Evolutionary conservation across 2,113 vertebrate species (phyloP).

Genomic region (Ahaetulla prasina): DNA sequence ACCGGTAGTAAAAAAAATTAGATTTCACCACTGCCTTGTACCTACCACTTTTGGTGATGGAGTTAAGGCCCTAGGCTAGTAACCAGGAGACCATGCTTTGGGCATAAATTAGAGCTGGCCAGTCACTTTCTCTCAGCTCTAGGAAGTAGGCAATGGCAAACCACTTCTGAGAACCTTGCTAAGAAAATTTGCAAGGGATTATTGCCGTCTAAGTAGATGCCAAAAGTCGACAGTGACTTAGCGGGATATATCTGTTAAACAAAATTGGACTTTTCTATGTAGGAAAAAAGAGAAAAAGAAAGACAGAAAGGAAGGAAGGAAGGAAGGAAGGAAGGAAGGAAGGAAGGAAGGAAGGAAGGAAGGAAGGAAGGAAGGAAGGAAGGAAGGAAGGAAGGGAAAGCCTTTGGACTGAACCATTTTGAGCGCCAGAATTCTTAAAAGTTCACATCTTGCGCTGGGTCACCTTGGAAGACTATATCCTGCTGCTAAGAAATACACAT

Average conservation of each 20-base stretch:
- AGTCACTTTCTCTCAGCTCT: neutral
- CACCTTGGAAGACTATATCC: neutral
- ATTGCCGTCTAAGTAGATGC: neutral
- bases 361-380: neutral
- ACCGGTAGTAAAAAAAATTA: too few species aligned
- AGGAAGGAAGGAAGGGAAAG: too few species aligned
- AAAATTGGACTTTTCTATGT: neutral
- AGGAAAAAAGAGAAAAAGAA: neutral
- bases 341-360: neutral
- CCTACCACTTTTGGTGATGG: too few species aligned
- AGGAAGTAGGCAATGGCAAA: neutral
- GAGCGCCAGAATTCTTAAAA: neutral
- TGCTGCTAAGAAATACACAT: neutral
- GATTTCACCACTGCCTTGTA: too few species aligned
- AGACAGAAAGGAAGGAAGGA: too few species aligned
- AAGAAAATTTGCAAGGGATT: neutral
- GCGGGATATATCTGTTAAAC: neutral
- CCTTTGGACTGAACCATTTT: neutral
- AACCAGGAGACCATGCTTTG: neutral
- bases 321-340: too few species aligned
- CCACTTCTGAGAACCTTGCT: neutral
- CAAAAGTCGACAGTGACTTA: neutral
- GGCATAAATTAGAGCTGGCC: neutral
- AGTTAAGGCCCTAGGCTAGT: neutral
- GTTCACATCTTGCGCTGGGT: too few species aligned